Percentiles rank a stretch among this genome's conserved stretches.
Evolutionary conservation across 2,797 vertebrate species (phyloP).

Genomic region (Harpagifer antarcticus): DNA sequence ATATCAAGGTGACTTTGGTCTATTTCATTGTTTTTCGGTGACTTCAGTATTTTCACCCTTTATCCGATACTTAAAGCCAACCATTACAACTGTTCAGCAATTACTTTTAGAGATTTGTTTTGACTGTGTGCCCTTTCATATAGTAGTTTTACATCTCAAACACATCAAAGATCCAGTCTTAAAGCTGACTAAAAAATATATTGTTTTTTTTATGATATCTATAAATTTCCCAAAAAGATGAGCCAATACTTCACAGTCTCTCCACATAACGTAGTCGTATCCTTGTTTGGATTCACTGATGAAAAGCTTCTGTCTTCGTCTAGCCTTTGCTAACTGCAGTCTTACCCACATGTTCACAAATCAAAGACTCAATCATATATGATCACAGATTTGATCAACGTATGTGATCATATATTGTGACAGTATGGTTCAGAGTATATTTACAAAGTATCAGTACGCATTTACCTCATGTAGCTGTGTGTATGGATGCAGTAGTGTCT

Average conservation of each 20-base stretch:
- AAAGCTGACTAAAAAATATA: background rate
- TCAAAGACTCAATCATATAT: background rate
- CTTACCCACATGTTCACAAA: background rate
- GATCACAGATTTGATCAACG: background rate
- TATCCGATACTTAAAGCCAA: too few species aligned
- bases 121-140: background rate
- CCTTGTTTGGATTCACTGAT: too few species aligned
- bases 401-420: background rate
- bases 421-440: background rate
- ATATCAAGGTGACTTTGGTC: too few species aligned
- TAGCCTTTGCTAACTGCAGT: background rate
- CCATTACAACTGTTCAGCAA: background rate
- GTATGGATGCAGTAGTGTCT: background rate
- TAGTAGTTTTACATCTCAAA: background rate
- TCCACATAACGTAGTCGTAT: too few species aligned
- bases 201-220: too few species aligned
- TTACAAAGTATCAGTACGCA: background rate
- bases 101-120: background rate
- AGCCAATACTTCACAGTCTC: too few species aligned
- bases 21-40: background rate
- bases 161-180: background rate
- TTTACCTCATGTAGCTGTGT: background rate
- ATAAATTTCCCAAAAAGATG: too few species aligned
- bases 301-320: too few species aligned
- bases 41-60: background rate